Conservation (phyloP, 53 echinoderm and acorn worm genomes). For the Actinopyga echinites region DNA sequence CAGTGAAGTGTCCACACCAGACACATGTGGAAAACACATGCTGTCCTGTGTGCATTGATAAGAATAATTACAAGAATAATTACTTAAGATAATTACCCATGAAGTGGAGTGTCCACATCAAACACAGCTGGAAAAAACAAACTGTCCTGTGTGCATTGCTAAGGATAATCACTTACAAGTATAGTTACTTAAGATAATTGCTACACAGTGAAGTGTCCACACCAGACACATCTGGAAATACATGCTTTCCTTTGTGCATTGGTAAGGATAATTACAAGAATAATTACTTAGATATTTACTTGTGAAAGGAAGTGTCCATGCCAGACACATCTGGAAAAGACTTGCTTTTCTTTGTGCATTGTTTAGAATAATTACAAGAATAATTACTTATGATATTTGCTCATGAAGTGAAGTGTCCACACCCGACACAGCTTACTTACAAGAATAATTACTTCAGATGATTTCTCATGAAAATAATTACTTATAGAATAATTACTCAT, state of each 20-base stretch:
- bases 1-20: constrained; percentile 82
- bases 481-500: too few relatives aligned
- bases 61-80: background rate
- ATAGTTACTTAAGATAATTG: too few relatives aligned
- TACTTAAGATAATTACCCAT: too few relatives aligned
- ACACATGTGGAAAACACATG: constrained; percentile 70
- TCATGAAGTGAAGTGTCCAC: too few relatives aligned
- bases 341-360: constrained; percentile 80
- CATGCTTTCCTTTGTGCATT: too few relatives aligned
- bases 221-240: too few relatives aligned
- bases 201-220: too few relatives aligned
- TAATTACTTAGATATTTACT: too few relatives aligned
- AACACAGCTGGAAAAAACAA: constrained; percentile 65
- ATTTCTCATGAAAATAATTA: background rate
- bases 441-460: constrained; percentile 75
- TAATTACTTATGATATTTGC: too few relatives aligned
- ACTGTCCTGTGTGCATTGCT: constrained; percentile 85
- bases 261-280: too few relatives aligned
- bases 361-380: constrained; percentile 32
- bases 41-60: constrained; percentile 82
- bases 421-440: constrained; percentile 70
- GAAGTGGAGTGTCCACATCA: constrained; percentile 84
- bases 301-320: too few relatives aligned
- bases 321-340: constrained; percentile 65
- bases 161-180: background rate